Evolutionary conservation across 2,797 vertebrate species (phyloP).

Genomic region (Chelon auratus): DNA sequence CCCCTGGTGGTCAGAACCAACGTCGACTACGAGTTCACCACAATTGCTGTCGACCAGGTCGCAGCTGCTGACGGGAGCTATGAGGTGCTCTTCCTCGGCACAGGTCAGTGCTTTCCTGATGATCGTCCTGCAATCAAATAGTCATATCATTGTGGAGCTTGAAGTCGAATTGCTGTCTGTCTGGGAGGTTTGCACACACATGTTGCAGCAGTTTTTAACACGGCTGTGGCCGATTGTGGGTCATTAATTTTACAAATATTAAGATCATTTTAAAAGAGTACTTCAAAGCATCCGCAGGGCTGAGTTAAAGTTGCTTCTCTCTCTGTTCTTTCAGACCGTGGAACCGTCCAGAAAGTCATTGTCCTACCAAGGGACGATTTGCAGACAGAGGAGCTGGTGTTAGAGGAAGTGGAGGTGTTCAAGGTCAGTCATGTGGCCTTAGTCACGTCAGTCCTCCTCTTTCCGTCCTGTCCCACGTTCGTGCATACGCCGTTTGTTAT

Average conservation of each 20-base stretch:
- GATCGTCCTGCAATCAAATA: not conserved
- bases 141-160: not conserved
- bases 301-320: not conserved
- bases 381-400: conserved; percentile 95
- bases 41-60: conserved; percentile 97
- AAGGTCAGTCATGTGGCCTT: conserved; percentile 83
- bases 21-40: conserved; percentile 96
- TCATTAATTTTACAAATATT: not conserved
- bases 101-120: conserved; percentile 84
- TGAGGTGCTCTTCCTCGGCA: conserved; percentile 99
- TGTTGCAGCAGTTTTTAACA: not conserved
- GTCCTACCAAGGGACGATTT: conserved; percentile 96
- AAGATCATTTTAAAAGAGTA: not conserved
- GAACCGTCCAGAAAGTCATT: conserved; percentile 97
- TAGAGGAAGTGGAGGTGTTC: conserved; percentile 98
- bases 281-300: not conserved
- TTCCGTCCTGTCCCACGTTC: not conserved
- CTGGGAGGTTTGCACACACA: not conserved
- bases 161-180: not conserved
- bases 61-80: conserved; percentile 97
- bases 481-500: not conserved
- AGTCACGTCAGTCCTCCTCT: not conserved
- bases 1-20: conserved; percentile 97
- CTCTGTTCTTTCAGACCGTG: conserved; percentile 85
- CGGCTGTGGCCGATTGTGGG: not conserved